phyloP scores from a whole-genome alignment of 2,113 vertebrate species.

The Copsychus sechellarum region DNA sequence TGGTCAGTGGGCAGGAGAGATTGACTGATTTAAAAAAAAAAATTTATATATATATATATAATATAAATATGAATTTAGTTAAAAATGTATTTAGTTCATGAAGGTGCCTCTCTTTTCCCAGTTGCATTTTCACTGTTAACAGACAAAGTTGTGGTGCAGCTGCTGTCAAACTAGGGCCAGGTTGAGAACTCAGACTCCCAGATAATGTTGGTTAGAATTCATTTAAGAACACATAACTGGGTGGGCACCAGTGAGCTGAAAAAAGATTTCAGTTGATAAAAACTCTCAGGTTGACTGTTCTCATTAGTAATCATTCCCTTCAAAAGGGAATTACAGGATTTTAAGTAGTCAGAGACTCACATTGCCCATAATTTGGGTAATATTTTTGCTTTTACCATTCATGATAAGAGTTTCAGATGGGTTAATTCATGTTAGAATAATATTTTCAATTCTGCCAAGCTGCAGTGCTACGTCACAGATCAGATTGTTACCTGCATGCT shows the following conservation, averaged over 20 bases:
- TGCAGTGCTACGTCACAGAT: neutral
- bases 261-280: neutral
- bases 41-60: no score
- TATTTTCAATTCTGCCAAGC: neutral
- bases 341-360: accelerated
- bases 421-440: neutral
- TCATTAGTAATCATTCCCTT: neutral
- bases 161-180: neutral
- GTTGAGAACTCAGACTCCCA: neutral
- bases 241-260: neutral
- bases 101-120: neutral
- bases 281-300: neutral
- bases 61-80: neutral
- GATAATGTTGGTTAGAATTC: neutral
- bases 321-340: neutral
- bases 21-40: neutral
- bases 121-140: neutral
- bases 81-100: neutral
- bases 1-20: neutral
- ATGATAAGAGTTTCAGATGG: neutral
- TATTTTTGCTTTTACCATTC: neutral
- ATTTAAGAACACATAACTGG: neutral
- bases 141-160: neutral
- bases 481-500: neutral
- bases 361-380: neutral